Evolutionary conservation across 2,888 invertebrate species (phyloP).

Genomic region (Xiphydria camelus): DNA sequence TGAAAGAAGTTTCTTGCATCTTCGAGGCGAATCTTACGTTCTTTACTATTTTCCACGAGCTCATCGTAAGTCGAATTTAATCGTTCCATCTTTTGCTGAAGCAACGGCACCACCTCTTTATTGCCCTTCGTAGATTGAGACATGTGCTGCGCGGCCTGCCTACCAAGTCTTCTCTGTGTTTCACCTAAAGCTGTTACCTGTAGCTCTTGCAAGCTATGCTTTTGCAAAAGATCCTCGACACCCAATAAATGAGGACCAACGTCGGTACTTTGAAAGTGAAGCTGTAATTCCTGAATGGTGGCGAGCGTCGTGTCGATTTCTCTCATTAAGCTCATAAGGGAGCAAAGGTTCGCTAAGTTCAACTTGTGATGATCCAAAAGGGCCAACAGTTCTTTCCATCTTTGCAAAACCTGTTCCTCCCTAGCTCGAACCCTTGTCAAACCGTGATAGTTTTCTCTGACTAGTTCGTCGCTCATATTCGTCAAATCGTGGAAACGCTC

Average conservation of each 20-base stretch:
- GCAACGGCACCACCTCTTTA: slow-evolving; percentile 58
- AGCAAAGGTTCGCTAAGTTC: slow-evolving; percentile 78
- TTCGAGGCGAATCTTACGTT: slow-evolving; percentile 82
- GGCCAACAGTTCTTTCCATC: slow-evolving; percentile 85
- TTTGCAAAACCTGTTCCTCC: slow-evolving; percentile 77
- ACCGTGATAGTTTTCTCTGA: slow-evolving; percentile 89
- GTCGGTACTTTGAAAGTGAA: slow-evolving; percentile 79
- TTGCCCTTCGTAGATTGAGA: slow-evolving; percentile 40
- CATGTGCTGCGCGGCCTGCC: slow-evolving; percentile 61
- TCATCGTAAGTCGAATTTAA: slow-evolving; percentile 79
- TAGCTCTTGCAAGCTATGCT: slow-evolving; percentile 89
- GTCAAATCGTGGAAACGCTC: slow-evolving; percentile 93
- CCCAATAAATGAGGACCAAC: slow-evolving; percentile 92
- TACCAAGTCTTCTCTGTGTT: slow-evolving; percentile 75
- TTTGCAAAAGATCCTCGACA: slow-evolving; percentile 92
- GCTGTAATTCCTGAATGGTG: slow-evolving; percentile 81
- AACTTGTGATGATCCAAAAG: slow-evolving; percentile 82
- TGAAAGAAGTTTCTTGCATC: slow-evolving; percentile 93
- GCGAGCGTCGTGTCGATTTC: slow-evolving; percentile 89
- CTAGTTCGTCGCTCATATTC: slow-evolving; percentile 90
- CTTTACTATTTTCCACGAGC: slow-evolving; percentile 72
- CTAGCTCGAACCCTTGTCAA: slow-evolving; percentile 75
- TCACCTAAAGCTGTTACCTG: slow-evolving; percentile 84
- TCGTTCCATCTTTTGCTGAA: slow-evolving; percentile 74
- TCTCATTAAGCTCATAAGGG: slow-evolving; percentile 83